Evolutionary conservation across 1,140 invertebrate species (phyloP), one percentile per base, ranked within the genome.

Genomic region (Drosophila watanabei): DNA sequence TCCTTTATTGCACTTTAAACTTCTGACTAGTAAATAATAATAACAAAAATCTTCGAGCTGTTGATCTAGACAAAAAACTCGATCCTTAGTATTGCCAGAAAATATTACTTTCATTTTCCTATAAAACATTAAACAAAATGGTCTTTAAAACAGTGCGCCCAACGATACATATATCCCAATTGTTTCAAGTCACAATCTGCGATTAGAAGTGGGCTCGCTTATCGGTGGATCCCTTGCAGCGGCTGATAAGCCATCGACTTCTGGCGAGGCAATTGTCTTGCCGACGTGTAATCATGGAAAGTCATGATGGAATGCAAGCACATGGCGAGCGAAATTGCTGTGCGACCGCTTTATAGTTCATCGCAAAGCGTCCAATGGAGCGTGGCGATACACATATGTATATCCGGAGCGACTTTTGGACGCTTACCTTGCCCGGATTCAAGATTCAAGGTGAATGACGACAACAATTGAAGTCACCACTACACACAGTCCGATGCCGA

Each of bases 361-460:
- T 65, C 14, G 14, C 33, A 45, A 9, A 13, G 62, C 54, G 54
- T 57, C 41, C 59, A 80, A 71, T 83, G 70, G 75, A 83, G 76
- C 81, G 75, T 43, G 66, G 57, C 78, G 37, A 75, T 70, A 45
- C 9, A 45, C n/a, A n/a, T 30, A 75, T n/a, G n/a, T n/a, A n/a
- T 61, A 70, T 52, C 45, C 58, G 28, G n/a, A 56, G 51, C 62
- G 85, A 88, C 85, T 88, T 88, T 88, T 90, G 85, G 56, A 75
- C 84, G 75, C 57, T 78, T 71, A 79, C 79, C 61, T 71, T 76
- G 79, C 72, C 56, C 48, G 43, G 72, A 73, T 57, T 57, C 54
- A 24, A 56, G 54, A 89, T 79, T 85, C 86, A 88, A 88, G 85
- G 85, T 88, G 81, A 89, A 90, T 88, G 78, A 88, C 85, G 84